Conservation (phyloP, 1,140 invertebrate species). For the Leptonema lineaticorne region DNA sequence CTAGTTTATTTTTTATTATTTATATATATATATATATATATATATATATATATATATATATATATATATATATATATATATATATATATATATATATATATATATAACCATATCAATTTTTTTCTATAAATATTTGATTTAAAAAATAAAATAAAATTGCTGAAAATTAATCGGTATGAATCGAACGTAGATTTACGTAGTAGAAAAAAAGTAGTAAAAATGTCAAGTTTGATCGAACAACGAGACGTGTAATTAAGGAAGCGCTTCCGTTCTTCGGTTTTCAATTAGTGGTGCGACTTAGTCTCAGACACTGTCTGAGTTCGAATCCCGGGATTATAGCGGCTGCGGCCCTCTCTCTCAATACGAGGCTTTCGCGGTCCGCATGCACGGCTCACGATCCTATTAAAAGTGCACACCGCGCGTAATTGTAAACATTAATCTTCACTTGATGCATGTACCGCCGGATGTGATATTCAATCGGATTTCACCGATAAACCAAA, state of each 20-base stretch:
- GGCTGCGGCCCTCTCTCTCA: too few species aligned
- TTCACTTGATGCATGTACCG: not conserved
- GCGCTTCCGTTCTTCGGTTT: not conserved
- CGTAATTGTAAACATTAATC: constrained; percentile 11
- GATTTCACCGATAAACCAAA: not conserved
- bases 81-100: too few species aligned
- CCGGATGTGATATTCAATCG: not conserved
- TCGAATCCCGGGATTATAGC: constrained; percentile 7
- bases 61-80: not conserved
- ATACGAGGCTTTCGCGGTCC: too few species aligned
- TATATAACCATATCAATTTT: too few species aligned
- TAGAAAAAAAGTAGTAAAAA: too few species aligned
- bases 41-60: not conserved
- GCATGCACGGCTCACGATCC: constrained; percentile 1
- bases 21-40: not conserved
- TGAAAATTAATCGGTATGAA: too few species aligned
- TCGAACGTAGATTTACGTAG: too few species aligned
- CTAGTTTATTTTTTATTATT: too few species aligned
- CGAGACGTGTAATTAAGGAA: not conserved
- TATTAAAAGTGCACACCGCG: constrained; percentile 8
- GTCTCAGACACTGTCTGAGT: not conserved
- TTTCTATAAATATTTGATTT: too few species aligned
- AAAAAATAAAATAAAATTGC: not conserved
- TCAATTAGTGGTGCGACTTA: not conserved
- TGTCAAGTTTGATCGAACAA: too few species aligned